A percentile compares a stretch with the other conserved stretches of the same genome.
These are phyloP conservation scores for Cuculus canorus DNA, from an alignment of 2,797 vertebrate genomes.

Conservation along the genomic window DNA sequence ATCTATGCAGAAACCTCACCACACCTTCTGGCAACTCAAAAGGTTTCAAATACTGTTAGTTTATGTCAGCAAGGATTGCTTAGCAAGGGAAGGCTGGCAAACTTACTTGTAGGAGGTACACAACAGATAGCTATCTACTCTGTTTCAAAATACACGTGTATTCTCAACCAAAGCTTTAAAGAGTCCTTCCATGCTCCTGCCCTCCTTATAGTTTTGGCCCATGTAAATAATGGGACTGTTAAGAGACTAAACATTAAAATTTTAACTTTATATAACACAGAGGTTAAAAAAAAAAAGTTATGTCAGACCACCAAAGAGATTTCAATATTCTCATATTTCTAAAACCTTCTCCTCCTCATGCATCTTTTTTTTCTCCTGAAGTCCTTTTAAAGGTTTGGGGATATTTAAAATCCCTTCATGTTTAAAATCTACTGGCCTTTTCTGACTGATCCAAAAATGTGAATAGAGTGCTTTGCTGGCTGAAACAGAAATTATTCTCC, in stretches of 20 bases:
- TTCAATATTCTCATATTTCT: neutral
- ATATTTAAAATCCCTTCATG: neutral
- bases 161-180: neutral
- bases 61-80: conserved; percentile 1
- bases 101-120: neutral
- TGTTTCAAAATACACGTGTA: conserved; percentile 32
- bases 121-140: neutral
- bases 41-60: neutral
- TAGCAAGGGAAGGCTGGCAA: conserved; percentile 15
- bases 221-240: too few species aligned
- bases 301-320: neutral
- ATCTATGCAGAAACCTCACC: conserved; percentile 25
- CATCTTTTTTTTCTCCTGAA: neutral
- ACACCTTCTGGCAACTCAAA: conserved; percentile 39
- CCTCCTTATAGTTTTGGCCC: neutral
- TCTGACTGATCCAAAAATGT: neutral
- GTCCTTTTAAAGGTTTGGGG: neutral
- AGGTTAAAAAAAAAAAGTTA: neutral
- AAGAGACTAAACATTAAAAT: too few species aligned
- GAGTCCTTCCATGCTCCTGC: neutral
- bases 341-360: neutral
- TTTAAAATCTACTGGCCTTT: neutral
- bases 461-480: neutral
- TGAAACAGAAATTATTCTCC: conserved; percentile 3
- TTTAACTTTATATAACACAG: neutral